phyloP scores from a whole-genome alignment of 2,113 vertebrate genomes.

The Microtus montanus region DNA sequence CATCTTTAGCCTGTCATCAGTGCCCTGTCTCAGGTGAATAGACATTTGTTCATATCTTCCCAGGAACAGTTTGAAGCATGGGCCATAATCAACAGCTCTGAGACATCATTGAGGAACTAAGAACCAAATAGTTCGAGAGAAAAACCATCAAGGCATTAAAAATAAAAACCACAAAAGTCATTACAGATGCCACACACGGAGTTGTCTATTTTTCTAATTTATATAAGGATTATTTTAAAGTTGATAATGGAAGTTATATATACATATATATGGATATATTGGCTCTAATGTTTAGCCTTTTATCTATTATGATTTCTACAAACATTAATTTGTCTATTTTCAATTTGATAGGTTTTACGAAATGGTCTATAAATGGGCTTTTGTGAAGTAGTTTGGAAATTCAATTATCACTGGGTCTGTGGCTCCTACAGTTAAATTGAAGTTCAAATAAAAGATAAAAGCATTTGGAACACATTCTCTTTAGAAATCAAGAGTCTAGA shows the following conservation, averaged over 20 bases:
- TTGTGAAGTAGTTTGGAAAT: constrained; percentile 14
- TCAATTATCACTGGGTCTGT: not conserved
- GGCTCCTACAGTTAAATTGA: constrained; percentile 10
- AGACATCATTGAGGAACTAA: not conserved
- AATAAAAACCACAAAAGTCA: not conserved
- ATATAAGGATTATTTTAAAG: not conserved
- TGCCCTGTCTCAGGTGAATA: not conserved
- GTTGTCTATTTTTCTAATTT: not conserved
- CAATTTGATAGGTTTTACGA: not conserved
- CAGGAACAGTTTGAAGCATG: not conserved
- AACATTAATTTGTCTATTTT: not conserved
- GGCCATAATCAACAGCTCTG: not conserved
- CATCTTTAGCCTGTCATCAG: not conserved
- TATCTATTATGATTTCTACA: not conserved
- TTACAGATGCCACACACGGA: not conserved
- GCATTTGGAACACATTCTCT: not conserved
- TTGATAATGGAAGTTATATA: not conserved
- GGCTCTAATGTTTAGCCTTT: not conserved
- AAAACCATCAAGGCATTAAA: not conserved
- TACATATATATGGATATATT: not conserved
- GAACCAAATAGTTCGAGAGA: not conserved
- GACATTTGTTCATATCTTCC: not conserved
- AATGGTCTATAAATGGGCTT: not conserved
- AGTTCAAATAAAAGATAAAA: not conserved
- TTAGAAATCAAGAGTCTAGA: not conserved